Conservation (phyloP, 2,113 vertebrate species). For the Amphiprion ocellaris region DNA sequence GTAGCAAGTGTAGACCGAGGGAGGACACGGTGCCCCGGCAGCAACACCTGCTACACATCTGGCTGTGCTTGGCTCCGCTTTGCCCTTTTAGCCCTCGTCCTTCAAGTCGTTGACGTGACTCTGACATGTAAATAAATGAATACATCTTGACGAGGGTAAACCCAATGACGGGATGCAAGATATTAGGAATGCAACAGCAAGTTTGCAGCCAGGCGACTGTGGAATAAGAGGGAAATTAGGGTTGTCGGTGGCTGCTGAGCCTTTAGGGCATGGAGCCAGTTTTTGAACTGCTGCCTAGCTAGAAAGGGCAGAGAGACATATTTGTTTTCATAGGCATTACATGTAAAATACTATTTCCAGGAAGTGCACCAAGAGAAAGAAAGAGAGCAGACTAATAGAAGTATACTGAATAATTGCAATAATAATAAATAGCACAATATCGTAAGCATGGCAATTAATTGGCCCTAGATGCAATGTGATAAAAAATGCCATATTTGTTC, state of each 20-base stretch:
- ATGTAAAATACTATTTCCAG: constrained; percentile 59
- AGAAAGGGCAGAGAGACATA: constrained; percentile 42
- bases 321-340: constrained; percentile 66
- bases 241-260: constrained; percentile 37
- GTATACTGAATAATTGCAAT: constrained; percentile 37
- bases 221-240: constrained; percentile 30
- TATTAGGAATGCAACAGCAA: constrained; percentile 22
- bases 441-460: constrained; percentile 52
- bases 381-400: constrained; percentile 22
- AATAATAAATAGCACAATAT: constrained; percentile 53
- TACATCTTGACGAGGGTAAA: constrained; percentile 22
- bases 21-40: constrained; percentile 45
- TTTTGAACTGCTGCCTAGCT: constrained; percentile 63
- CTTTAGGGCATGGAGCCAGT: constrained; percentile 43
- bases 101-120: constrained; percentile 44
- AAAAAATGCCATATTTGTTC: constrained; percentile 33
- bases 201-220: constrained; percentile 36
- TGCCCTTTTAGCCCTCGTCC: constrained; percentile 44
- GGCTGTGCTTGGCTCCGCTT: constrained; percentile 20
- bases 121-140: constrained; percentile 56
- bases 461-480: constrained; percentile 29
- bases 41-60: constrained; percentile 74
- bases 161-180: constrained; percentile 14
- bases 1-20: constrained; percentile 39
- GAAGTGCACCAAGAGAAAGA: constrained; percentile 13